phyloP scores from a whole-genome alignment of 1,140 invertebrate species.

The Drosophila sp. region DNA sequence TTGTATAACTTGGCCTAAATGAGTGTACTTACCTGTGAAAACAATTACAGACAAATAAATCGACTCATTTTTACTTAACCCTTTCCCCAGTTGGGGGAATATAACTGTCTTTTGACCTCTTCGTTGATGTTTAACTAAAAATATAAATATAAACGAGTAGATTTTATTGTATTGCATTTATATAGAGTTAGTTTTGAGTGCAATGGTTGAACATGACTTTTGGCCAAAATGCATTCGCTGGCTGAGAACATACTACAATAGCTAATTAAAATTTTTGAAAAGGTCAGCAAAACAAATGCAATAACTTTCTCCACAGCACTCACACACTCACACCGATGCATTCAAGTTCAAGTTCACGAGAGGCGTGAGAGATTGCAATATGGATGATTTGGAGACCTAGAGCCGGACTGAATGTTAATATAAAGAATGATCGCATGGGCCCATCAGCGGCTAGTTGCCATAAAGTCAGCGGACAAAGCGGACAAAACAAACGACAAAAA shows the following conservation, averaged over 20 bases:
- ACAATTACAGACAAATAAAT: too few relatives aligned
- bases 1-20: too few relatives aligned
- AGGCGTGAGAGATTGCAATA: conserved; percentile 63
- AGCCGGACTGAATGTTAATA: conserved; percentile 40
- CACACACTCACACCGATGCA: conserved; percentile 29
- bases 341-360: conserved; percentile 61
- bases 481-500: conserved; percentile 20
- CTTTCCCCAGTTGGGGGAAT: too few relatives aligned
- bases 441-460: conserved; percentile 64
- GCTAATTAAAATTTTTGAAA: conserved; percentile 61
- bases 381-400: conserved; percentile 13
- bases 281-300: conserved; percentile 65
- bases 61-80: too few relatives aligned
- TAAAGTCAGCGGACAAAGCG: conserved; percentile 46
- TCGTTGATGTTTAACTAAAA: conserved; percentile 27
- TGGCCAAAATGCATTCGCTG: conserved; percentile 47
- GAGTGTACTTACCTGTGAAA: too few relatives aligned
- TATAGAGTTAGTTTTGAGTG: background rate
- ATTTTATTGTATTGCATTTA: background rate
- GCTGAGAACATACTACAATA: conserved; percentile 7
- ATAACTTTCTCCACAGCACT: conserved; percentile 11
- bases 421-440: conserved; percentile 59
- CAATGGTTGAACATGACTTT: conserved; percentile 66
- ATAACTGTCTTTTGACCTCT: too few relatives aligned
- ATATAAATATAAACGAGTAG: background rate